Conservation (phyloP, 2,113 vertebrate genomes). For the Eulacestoma nigropectus region DNA sequence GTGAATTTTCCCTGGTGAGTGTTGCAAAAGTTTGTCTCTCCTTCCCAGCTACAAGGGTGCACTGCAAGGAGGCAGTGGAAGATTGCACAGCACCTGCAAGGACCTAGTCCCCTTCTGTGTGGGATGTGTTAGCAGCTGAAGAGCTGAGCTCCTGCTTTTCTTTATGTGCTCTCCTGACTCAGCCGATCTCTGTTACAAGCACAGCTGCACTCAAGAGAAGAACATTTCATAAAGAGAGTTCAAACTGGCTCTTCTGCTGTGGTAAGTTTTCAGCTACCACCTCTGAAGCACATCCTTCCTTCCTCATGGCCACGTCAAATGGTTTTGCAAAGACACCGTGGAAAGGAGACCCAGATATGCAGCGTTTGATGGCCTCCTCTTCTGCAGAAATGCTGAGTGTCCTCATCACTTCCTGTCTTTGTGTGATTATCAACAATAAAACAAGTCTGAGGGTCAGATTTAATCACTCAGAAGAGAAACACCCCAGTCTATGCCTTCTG, state of each 20-base stretch:
- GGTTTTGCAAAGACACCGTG: neutral
- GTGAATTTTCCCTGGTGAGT: neutral
- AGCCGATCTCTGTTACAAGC: neutral
- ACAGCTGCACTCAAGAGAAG: constrained; percentile 17
- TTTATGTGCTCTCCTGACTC: constrained; percentile 34
- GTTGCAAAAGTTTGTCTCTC: neutral
- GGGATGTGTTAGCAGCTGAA: constrained; percentile 19
- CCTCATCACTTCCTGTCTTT: neutral
- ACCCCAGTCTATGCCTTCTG: neutral
- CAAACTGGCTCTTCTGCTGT: neutral
- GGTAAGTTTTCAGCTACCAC: neutral
- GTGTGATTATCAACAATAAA: neutral
- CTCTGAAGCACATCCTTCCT: neutral
- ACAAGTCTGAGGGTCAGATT: neutral
- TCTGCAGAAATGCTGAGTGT: neutral
- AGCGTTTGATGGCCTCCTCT: neutral
- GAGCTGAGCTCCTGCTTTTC: constrained; percentile 36
- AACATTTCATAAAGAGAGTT: neutral
- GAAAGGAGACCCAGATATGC: neutral
- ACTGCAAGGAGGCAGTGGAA: neutral
- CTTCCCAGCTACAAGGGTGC: neutral
- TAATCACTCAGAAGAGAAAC: neutral
- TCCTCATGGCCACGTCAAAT: neutral
- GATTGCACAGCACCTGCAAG: neutral
- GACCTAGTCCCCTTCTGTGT: constrained; percentile 6